Conservation (phyloP, 2,888 invertebrate species). For the Lutraria lutraria region DNA sequence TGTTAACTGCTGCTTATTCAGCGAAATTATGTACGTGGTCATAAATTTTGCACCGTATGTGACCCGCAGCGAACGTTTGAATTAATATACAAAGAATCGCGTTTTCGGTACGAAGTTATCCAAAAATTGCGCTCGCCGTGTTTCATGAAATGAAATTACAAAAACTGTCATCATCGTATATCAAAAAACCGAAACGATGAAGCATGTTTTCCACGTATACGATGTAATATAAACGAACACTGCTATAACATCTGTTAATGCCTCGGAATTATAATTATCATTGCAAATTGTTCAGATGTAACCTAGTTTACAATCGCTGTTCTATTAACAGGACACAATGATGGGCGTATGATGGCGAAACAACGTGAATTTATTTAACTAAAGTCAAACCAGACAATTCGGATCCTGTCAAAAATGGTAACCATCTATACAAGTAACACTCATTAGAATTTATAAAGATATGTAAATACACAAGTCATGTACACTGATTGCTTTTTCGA, state of each 20-base stretch:
- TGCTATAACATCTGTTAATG: no score
- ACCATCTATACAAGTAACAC: no score
- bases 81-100: background rate
- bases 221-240: no score
- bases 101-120: background rate
- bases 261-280: no score
- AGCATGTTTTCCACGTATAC: no score
- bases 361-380: no score
- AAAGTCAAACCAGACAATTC: no score
- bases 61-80: background rate
- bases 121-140: background rate
- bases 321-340: background rate
- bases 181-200: background rate
- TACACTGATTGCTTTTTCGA: no score
- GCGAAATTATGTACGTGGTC: background rate
- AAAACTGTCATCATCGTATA: background rate
- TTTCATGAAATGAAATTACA: background rate
- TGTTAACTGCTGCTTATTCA: slow-evolving; percentile 22
- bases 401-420: no score
- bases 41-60: slow-evolving; percentile 4
- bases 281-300: background rate
- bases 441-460: no score
- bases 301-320: background rate
- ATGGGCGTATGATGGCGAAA: background rate
- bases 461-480: no score